Conservation (phyloP, 2,113 vertebrate genomes). For the Neotoma lepida region DNA sequence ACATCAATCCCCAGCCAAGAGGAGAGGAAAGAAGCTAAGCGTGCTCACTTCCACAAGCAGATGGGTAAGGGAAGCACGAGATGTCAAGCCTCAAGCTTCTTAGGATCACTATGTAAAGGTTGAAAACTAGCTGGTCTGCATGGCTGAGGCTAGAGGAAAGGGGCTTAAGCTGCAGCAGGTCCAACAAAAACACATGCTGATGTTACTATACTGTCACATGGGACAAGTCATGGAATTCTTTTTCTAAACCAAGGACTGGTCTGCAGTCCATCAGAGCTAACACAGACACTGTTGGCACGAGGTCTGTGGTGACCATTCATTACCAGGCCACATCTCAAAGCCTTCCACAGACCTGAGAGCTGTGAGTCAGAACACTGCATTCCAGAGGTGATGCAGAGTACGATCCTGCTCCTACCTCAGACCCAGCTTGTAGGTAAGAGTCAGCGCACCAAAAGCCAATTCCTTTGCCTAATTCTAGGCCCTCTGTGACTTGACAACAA, state of each 20-base stretch:
- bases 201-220: background rate
- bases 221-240: background rate
- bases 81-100: slow-evolving; percentile 15
- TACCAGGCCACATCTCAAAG: background rate
- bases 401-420: background rate
- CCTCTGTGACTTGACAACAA: background rate
- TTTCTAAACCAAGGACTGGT: background rate
- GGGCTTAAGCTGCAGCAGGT: background rate
- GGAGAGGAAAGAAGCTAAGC: background rate
- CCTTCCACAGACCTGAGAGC: background rate
- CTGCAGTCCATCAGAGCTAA: background rate
- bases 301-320: background rate
- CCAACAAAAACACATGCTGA: background rate
- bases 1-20: slow-evolving; percentile 62
- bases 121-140: background rate
- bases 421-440: background rate
- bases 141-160: background rate
- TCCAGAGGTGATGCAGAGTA: background rate
- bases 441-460: background rate
- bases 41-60: slow-evolving; percentile 9
- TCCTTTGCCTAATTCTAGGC: background rate
- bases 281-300: background rate
- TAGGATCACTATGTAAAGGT: background rate
- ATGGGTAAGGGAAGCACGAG: background rate
- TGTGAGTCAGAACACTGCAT: background rate